These are phyloP conservation scores for Callorhinus ursinus DNA, from an alignment of 2,113 vertebrate species.

Conservation along the genomic window DNA sequence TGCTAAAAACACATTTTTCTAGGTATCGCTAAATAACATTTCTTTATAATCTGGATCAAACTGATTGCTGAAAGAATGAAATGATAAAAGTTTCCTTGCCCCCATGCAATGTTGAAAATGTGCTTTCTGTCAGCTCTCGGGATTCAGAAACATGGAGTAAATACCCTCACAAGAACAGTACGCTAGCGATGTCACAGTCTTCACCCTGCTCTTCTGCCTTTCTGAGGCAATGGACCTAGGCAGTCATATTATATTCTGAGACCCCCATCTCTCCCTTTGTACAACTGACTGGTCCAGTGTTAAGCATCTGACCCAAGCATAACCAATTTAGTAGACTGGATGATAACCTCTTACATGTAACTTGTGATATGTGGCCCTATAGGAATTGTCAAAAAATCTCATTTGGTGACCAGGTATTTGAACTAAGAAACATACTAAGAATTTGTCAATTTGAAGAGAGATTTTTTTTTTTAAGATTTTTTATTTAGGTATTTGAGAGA, in stretches of 20 bases:
- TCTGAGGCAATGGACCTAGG: not conserved
- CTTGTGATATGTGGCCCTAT: not conserved
- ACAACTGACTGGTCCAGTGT: not conserved
- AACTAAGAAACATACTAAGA: not conserved
- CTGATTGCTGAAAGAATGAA: not conserved
- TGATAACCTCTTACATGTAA: not conserved
- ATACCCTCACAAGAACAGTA: not conserved
- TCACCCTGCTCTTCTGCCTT: rapidly evolving
- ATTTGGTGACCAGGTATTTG: not conserved
- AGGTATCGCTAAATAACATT: not conserved
- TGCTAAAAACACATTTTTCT: not conserved
- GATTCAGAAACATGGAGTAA: not conserved
- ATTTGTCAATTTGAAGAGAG: not conserved
- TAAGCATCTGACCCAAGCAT: not conserved
- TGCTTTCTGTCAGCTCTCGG: not conserved
- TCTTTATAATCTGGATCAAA: not conserved
- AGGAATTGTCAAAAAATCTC: not conserved
- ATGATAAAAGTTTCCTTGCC: not conserved
- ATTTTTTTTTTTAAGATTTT: not conserved
- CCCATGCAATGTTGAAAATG: not conserved
- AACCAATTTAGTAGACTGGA: not conserved
- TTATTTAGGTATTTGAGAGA: no score
- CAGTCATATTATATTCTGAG: not conserved
- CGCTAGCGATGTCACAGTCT: rapidly evolving
- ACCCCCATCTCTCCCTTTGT: not conserved